Evolutionary conservation across 2,113 vertebrate species (phyloP).

Genomic region (Eulacestoma nigropectus): DNA sequence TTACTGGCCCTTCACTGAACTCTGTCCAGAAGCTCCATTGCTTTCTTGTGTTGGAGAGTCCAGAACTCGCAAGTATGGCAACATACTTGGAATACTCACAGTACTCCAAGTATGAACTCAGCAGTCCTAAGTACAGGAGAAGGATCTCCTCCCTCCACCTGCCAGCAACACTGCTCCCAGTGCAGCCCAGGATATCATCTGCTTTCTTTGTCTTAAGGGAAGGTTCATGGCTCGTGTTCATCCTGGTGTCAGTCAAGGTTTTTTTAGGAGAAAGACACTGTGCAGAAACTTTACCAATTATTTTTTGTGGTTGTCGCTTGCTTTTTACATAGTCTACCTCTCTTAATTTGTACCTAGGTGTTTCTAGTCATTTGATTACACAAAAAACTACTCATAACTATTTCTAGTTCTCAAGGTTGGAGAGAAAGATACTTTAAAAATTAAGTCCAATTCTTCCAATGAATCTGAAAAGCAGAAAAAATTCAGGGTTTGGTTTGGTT

Average conservation of each 20-base stretch:
- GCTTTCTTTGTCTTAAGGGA: neutral
- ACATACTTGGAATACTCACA: neutral
- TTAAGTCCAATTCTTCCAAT: neutral
- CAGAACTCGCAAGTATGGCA: neutral
- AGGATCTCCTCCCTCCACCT: neutral
- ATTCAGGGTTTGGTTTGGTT: neutral
- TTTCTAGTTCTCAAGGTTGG: neutral
- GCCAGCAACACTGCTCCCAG: neutral
- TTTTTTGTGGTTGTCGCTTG: neutral
- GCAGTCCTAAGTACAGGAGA: neutral
- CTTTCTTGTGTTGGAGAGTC: neutral
- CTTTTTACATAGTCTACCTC: neutral
- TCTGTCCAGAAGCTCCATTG: neutral
- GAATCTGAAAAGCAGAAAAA: neutral
- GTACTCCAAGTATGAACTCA: neutral
- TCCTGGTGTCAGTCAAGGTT: neutral
- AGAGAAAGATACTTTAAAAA: neutral
- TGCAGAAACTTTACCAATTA: neutral
- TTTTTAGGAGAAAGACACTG: neutral
- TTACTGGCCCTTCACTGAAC: neutral
- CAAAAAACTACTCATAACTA: neutral
- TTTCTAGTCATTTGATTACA: neutral
- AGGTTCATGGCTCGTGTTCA: neutral
- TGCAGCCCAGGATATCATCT: neutral
- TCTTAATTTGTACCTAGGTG: neutral